Evolutionary conservation across 53 echinoderm and acorn worm species (phyloP), one percentile per base, ranked within the genome.

Genomic region (Pentamera pediparva): DNA sequence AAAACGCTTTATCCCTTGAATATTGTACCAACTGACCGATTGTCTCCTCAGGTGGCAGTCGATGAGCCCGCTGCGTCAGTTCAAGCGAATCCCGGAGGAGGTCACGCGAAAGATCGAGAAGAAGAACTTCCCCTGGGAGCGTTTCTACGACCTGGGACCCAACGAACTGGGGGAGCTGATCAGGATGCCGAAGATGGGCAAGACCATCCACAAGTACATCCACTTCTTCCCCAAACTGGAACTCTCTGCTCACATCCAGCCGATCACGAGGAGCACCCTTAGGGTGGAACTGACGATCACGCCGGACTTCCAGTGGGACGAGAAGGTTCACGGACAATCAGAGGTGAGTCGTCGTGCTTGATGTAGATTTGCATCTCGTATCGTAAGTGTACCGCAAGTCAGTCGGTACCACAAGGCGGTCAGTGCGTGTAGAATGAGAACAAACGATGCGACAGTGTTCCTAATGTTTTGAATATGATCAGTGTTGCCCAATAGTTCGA

Each of bases 101-200:
- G 98, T 98, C 7, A 91, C 92, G 36, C 76, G 91, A 25, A 98
- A 98, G 81, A 98, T 98, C 12, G 98, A 98, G 89, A 98, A 98
- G 89, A 98, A 98, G 85, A 98, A 84, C 84, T 98, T 98, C 57
- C 98, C 98, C 11, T 98, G 98, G 98, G 98, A 98, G 79, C 56
- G 98, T 15, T 98, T 98, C 79, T 98, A 90, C 49, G 98, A 98
- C 72, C 86, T 98, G 10, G 98, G 98, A 29, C 98, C 90, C 59
- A 98, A 98, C 47, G 98, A 98, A 67, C 80, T 98, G 26, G 98
- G 98, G 22, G 98, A 98, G 83, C 78, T 98, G 75, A 98, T 98
- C 72, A 91, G 98, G 28, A 85, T 98, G 98, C 98, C 98, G 39
- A 98, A 98, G 86, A 89, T 98, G 98, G 91, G 98, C 34, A 98